phyloP scores from a whole-genome alignment of 2,888 invertebrate genomes.

The Tachina fera region DNA sequence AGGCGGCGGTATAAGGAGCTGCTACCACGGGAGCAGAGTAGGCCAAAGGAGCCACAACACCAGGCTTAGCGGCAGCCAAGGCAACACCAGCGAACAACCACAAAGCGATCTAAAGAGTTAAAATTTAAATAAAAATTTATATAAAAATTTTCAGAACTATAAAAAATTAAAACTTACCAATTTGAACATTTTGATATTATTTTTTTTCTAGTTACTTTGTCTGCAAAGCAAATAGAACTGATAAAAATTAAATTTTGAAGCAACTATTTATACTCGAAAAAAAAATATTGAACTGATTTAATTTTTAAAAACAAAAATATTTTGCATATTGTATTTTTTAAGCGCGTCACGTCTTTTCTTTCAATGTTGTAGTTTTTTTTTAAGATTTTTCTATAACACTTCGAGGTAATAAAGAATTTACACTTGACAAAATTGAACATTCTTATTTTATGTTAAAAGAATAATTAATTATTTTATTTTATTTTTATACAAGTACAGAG shows the following conservation, averaged over 20 bases:
- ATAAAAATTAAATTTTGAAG: not conserved
- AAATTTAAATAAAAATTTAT: not conserved
- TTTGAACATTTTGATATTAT: conserved; percentile 71
- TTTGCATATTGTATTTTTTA: conserved; percentile 11
- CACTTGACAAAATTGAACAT: conserved; percentile 14
- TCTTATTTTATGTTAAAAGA: not conserved
- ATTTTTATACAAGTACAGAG: too few relatives aligned
- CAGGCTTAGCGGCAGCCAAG: conserved; percentile 73
- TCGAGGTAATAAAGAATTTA: conserved; percentile 5
- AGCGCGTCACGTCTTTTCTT: conserved; percentile 31
- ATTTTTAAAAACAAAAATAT: conserved; percentile 2
- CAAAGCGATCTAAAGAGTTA: conserved; percentile 68
- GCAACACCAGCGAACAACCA: conserved; percentile 74
- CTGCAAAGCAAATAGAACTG: conserved; percentile 56
- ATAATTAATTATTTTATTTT: not conserved
- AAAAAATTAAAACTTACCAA: conserved; percentile 67
- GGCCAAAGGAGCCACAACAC: conserved; percentile 73
- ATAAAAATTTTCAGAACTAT: not conserved
- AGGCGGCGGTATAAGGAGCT: conserved; percentile 73
- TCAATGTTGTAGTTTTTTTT: not conserved
- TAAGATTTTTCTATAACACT: not conserved
- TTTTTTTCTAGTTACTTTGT: conserved; percentile 41
- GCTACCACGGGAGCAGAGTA: conserved; percentile 73
- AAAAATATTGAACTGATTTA: conserved; percentile 23
- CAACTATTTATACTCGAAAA: conserved; percentile 44